Evolutionary conservation across 2,113 vertebrate species (phyloP).

Genomic region (Lamprotornis superbus): DNA sequence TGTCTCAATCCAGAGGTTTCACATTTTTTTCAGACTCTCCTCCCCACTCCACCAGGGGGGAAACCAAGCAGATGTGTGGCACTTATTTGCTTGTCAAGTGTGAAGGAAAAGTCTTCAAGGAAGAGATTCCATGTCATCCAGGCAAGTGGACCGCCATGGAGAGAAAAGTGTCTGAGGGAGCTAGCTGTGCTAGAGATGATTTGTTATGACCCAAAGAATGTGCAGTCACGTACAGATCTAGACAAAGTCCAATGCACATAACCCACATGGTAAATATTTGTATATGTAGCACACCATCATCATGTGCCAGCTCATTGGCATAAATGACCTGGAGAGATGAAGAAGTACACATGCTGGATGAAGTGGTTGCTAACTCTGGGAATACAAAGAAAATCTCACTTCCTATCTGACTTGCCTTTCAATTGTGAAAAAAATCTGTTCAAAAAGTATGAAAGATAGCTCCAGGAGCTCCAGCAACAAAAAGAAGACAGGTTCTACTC

Average conservation of each 20-base stretch:
- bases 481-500: neutral
- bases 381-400: neutral
- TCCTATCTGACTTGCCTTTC: neutral
- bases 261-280: neutral
- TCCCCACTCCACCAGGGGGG: neutral
- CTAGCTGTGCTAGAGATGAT: neutral
- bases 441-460: neutral
- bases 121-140: neutral
- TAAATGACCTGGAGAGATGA: neutral
- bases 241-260: neutral
- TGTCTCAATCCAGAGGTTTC: neutral
- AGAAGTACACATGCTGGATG: neutral
- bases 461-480: neutral
- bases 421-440: neutral
- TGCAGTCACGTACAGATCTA: neutral
- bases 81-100: neutral
- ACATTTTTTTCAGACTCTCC: neutral
- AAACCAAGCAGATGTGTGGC: neutral
- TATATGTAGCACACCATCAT: neutral
- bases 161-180: neutral
- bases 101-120: neutral
- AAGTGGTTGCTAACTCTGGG: neutral
- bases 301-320: neutral
- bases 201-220: neutral
- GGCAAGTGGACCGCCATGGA: neutral